Evolutionary conservation across 2,797 vertebrate genomes (phyloP).

Genomic region (Sarcophilus harrisii): DNA sequence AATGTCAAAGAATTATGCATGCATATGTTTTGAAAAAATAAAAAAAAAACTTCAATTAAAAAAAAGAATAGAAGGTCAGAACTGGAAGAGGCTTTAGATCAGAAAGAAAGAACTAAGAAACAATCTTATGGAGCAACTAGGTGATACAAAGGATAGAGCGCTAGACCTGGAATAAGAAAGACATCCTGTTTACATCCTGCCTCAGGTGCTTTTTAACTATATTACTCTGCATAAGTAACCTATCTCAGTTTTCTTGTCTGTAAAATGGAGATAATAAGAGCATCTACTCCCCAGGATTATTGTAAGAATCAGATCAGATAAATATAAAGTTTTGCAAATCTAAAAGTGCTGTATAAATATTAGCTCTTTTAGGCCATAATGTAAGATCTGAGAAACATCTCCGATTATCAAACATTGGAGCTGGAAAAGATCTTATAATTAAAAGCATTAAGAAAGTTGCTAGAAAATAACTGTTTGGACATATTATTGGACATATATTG

Average conservation of each 20-base stretch:
- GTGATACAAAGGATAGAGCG: neutral
- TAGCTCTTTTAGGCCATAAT: neutral
- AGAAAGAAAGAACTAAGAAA: neutral
- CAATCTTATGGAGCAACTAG: neutral
- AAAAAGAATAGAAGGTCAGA: too few relatives aligned
- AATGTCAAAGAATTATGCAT: too few relatives aligned
- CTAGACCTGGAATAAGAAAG: neutral
- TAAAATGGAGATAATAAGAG: conserved; percentile 12
- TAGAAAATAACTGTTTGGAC: neutral
- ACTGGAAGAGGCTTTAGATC: neutral
- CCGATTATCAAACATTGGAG: neutral
- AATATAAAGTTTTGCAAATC: neutral
- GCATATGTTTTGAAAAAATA: too few relatives aligned
- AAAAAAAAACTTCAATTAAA: too few relatives aligned
- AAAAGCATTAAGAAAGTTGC: neutral
- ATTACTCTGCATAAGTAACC: neutral
- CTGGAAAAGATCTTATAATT: neutral
- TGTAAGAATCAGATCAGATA: neutral
- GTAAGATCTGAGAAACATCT: neutral
- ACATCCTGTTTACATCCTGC: neutral
- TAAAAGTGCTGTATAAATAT: neutral
- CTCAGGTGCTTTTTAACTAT: conserved; percentile 2
- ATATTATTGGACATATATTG: too few relatives aligned
- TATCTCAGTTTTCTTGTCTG: conserved; percentile 20
- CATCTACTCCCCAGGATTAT: neutral